These are phyloP conservation scores for Hippopotamus amphibius DNA, from an alignment of 2,113 vertebrate genomes.

Conservation along the genomic window DNA sequence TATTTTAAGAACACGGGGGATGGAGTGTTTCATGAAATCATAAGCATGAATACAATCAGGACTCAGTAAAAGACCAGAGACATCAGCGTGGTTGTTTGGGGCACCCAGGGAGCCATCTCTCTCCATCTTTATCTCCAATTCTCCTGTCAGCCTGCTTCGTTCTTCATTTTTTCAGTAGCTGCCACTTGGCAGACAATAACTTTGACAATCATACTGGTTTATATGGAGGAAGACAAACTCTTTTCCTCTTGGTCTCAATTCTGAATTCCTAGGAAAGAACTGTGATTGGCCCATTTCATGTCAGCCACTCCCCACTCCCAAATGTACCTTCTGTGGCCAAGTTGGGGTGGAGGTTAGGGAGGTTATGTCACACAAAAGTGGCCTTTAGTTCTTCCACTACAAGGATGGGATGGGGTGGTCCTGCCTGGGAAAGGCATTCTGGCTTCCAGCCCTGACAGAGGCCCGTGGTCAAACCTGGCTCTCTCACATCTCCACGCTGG, in stretches of 20 bases:
- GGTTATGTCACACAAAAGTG: not conserved
- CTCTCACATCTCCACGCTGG: not conserved
- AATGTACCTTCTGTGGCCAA: not conserved
- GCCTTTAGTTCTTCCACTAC: not conserved
- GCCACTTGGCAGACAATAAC: not conserved
- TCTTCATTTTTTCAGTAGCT: not conserved
- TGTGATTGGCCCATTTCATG: not conserved
- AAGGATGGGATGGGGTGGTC: too few relatives aligned
- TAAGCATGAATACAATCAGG: not conserved
- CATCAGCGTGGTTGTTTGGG: not conserved
- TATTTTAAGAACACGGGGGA: not conserved
- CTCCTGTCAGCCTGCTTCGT: not conserved
- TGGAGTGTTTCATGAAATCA: not conserved
- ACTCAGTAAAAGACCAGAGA: not conserved
- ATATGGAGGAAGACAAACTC: not conserved
- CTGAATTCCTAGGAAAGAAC: not conserved
- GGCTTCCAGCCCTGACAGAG: not conserved
- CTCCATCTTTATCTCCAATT: not conserved
- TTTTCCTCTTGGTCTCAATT: not conserved
- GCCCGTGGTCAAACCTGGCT: rapidly evolving
- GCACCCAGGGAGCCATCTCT: not conserved
- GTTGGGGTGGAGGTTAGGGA: not conserved
- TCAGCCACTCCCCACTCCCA: too few relatives aligned
- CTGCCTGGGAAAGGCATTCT: too few relatives aligned
- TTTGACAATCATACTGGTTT: not conserved